These are phyloP conservation scores for Buphagus erythrorhynchus DNA, from an alignment of 2,797 vertebrate species.

Conservation along the genomic window DNA sequence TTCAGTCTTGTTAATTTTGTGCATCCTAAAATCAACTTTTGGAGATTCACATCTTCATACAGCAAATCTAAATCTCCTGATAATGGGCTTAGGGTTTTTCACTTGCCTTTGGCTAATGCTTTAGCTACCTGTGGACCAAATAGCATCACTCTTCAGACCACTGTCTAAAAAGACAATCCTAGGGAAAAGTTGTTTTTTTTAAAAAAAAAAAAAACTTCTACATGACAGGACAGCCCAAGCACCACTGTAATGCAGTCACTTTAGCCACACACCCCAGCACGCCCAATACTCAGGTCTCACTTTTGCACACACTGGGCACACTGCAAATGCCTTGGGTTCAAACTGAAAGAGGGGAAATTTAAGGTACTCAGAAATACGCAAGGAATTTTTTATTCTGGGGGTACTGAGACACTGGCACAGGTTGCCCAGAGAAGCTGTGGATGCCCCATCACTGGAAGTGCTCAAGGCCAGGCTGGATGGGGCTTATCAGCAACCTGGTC, in stretches of 20 bases:
- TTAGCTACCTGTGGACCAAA: neutral
- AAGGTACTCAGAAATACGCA: rapidly evolving
- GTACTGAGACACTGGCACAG: neutral
- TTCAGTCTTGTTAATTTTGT: neutral
- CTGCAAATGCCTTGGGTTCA: neutral
- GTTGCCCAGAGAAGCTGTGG: neutral
- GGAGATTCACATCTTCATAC: neutral
- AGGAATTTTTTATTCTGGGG: neutral
- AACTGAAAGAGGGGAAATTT: neutral
- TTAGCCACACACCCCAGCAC: neutral
- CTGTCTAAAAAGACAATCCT: neutral
- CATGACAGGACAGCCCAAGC: neutral
- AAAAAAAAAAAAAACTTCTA: neutral
- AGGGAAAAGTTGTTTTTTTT: neutral
- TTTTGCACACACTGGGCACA: neutral
- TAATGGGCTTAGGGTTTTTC: rapidly evolving
- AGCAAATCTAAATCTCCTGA: neutral
- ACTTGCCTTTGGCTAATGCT: neutral
- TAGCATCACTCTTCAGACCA: neutral
- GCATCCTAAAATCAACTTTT: neutral
- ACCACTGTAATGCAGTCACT: rapidly evolving
- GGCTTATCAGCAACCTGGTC: neutral
- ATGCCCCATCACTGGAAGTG: neutral
- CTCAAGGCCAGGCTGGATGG: neutral
- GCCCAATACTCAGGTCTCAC: neutral